Conservation (phyloP, 1,140 invertebrate species). For the Gryon sp. region DNA sequence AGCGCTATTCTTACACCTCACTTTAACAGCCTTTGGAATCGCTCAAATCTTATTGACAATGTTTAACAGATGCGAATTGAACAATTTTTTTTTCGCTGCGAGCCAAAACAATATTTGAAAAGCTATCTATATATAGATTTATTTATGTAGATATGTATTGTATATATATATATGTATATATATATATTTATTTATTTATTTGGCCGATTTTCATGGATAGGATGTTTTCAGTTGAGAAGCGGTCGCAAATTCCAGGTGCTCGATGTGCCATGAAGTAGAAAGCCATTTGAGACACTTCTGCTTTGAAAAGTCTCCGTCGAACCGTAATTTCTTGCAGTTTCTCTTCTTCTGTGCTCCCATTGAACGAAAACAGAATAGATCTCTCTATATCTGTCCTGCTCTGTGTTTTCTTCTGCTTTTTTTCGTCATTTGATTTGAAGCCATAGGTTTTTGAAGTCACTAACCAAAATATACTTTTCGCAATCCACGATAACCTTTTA, state of each 20-base stretch:
- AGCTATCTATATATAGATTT: too few species aligned
- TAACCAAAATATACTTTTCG: neutral
- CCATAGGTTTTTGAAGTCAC: neutral
- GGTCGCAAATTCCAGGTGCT: slow-evolving; percentile 58
- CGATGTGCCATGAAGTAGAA: slow-evolving; percentile 66
- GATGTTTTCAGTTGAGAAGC: slow-evolving; percentile 28
- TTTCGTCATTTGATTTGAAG: neutral
- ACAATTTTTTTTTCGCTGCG: slow-evolving; percentile 23
- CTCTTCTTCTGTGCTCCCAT: slow-evolving; percentile 33
- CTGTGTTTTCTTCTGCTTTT: too few species aligned
- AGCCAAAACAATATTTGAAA: too few species aligned
- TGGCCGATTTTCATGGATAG: slow-evolving; percentile 36
- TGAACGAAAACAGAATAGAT: slow-evolving; percentile 27
- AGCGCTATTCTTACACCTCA: slow-evolving; percentile 49
- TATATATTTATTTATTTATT: slow-evolving; percentile 16
- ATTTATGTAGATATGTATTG: too few species aligned
- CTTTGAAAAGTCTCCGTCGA: slow-evolving; percentile 39
- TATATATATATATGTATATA: too few species aligned
- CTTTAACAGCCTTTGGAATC: slow-evolving; percentile 3
- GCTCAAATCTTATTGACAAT: slow-evolving; percentile 29
- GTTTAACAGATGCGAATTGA: slow-evolving; percentile 6
- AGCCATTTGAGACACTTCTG: slow-evolving; percentile 61
- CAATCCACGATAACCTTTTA: slow-evolving; percentile 15
- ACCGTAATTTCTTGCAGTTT: slow-evolving; percentile 40
- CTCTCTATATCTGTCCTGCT: too few species aligned